These are phyloP conservation scores for Galemys pyrenaicus DNA, from an alignment of 2,113 vertebrate species.

Conservation along the genomic window DNA sequence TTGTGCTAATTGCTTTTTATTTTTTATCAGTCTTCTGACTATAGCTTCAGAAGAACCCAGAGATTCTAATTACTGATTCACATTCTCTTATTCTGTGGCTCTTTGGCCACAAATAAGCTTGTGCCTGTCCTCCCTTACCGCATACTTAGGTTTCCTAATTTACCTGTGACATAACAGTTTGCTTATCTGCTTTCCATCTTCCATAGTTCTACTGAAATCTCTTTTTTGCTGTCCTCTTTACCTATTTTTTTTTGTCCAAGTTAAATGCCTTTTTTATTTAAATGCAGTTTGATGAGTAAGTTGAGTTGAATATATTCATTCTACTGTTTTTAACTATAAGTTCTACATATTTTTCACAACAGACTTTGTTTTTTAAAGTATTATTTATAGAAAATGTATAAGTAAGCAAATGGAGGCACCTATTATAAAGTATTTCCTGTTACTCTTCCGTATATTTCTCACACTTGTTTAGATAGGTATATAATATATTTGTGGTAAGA, in stretches of 20 bases:
- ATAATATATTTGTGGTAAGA: background rate
- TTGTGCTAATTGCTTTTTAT: background rate
- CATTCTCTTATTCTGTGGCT: background rate
- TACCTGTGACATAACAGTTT: background rate
- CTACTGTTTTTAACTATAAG: background rate
- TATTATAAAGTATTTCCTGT: background rate
- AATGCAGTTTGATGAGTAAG: background rate
- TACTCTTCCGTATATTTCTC: background rate
- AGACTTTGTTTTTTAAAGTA: background rate
- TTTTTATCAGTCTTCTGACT: background rate
- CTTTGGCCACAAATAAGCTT: background rate
- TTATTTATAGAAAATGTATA: background rate
- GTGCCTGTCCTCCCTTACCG: background rate
- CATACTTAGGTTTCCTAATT: background rate
- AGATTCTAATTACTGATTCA: background rate
- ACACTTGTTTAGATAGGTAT: background rate
- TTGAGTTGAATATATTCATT: background rate
- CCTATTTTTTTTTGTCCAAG: background rate
- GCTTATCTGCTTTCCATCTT: background rate
- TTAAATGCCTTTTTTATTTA: background rate
- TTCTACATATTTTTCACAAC: background rate
- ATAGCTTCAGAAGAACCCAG: background rate
- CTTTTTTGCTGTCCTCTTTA: background rate
- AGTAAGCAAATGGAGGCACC: background rate
- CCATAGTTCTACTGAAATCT: background rate